Evolutionary conservation across 2,113 vertebrate genomes (phyloP).

Genomic region (Ammodytes dubius): DNA sequence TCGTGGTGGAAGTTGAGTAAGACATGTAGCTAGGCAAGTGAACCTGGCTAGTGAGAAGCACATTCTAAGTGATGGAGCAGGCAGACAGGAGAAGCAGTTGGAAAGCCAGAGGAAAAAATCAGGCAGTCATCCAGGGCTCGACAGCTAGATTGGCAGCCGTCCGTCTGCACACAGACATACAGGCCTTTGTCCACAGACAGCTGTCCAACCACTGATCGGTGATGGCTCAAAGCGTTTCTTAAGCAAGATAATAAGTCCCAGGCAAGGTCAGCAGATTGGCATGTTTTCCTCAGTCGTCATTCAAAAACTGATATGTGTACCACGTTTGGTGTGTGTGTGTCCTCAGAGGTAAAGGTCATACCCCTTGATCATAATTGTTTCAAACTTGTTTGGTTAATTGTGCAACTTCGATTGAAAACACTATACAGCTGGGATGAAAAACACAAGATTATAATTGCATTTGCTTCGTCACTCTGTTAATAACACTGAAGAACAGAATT

Average conservation of each 20-base stretch:
- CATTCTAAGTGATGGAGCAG: slow-evolving; percentile 56
- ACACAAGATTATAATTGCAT: not conserved
- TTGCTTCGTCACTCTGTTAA: not conserved
- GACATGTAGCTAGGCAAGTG: slow-evolving; percentile 56
- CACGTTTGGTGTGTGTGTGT: not conserved
- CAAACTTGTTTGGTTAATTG: slow-evolving; percentile 7
- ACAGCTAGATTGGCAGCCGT: slow-evolving; percentile 74
- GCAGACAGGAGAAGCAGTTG: slow-evolving; percentile 64
- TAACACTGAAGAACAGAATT: not conserved
- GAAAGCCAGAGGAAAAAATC: slow-evolving; percentile 56
- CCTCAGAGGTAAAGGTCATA: slow-evolving; percentile 18
- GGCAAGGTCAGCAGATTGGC: slow-evolving; percentile 45
- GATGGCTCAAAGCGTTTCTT: slow-evolving; percentile 51
- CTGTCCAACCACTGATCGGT: slow-evolving; percentile 69
- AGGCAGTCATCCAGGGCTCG: slow-evolving; percentile 61
- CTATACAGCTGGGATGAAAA: slow-evolving; percentile 3
- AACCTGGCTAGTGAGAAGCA: slow-evolving; percentile 56
- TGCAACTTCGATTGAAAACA: not conserved
- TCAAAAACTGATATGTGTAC: slow-evolving; percentile 22
- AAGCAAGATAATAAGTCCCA: slow-evolving; percentile 63
- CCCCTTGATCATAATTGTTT: slow-evolving; percentile 20
- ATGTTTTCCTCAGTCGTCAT: slow-evolving; percentile 58
- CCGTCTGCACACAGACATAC: slow-evolving; percentile 60
- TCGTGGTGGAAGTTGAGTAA: slow-evolving; percentile 42
- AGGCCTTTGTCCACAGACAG: slow-evolving; percentile 62